Evolutionary conservation across 2,797 vertebrate species (phyloP), one percentile per base, ranked within the genome.

Genomic region (Molossus alvarezi): DNA sequence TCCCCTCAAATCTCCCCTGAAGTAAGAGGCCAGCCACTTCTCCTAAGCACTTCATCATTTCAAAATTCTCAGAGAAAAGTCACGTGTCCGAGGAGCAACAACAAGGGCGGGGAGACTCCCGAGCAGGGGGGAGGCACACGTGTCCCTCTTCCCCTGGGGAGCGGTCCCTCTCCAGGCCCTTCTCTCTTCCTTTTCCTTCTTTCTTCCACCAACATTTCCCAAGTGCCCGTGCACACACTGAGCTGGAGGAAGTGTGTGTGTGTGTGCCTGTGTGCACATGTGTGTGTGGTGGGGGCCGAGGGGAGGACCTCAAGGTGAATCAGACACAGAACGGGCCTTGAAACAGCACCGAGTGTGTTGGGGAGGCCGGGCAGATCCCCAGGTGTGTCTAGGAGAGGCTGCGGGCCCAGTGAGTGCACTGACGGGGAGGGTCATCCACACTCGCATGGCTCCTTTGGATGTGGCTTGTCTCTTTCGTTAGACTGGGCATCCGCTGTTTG

Each of bases 341-440:
- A 51, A 17, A 33, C 5, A 37, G 60, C 9, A 5, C 1, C 12
- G 0, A 5, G n/a, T 5, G 48, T 41, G 0, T 2, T 11, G 9
- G 25, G 64, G 45, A 27, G 58, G 65, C 25, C 15, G 48, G 55
- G 23, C 6, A 8, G 5, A 18, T 11, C 7, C 79, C 17, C 20
- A 53, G 5, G 23, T 4, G 37, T 25, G 29, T n/a, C n/a, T 37
- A 17, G 8, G 37, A 55, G 12, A 37, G 8, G 33, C 13, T 25
- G 14, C 57, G 0, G 21, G 55, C 33, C 20, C 12, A 6, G n/a
- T 0, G 55, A 76, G 58, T 13, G 29, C 23, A 25, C 10, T 1
- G 23, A 29, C 5, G 29, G 2, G 10, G 11, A 80, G 76, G 71
- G n/a, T 10, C 14, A 6, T 14, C 8, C 37, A 1, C 14, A 27